A percentile compares a stretch with the other conserved stretches of the same genome.
These are phyloP conservation scores for Anarsia innoxiella DNA, from an alignment of 2,888 invertebrate species.

Conservation along the genomic window DNA sequence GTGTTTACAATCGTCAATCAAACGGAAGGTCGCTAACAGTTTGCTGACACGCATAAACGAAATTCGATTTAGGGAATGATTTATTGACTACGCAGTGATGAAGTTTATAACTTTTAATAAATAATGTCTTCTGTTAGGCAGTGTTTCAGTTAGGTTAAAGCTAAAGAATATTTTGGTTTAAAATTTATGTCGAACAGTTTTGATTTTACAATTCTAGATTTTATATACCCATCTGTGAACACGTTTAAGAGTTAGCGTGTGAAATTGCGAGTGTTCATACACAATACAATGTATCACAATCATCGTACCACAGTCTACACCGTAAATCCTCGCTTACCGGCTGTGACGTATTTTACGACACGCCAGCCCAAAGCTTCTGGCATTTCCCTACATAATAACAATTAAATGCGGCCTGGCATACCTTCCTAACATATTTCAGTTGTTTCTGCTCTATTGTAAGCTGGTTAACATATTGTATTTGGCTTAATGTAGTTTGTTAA, in stretches of 20 bases:
- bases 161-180: too few species aligned
- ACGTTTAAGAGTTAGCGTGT: neutral
- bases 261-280: neutral
- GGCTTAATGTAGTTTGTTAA: neutral
- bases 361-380: constrained; percentile 3
- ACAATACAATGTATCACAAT: neutral
- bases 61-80: constrained; percentile 26
- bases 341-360: constrained; percentile 14
- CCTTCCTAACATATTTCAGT: too few species aligned
- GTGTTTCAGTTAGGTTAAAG: too few species aligned
- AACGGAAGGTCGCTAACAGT: constrained; percentile 32
- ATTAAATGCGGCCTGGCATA: constrained; percentile 4
- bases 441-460: neutral
- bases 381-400: constrained; percentile 3
- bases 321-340: constrained; percentile 13
- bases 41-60: constrained; percentile 39
- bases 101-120: constrained; percentile 1
- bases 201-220: too few species aligned
- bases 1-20: constrained; percentile 30
- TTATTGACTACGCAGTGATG: constrained; percentile 18
- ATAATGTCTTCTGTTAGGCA: neutral
- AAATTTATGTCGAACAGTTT: too few species aligned
- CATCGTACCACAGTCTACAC: neutral
- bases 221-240: too few species aligned
- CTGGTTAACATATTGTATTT: neutral